Percentiles rank a stretch among this genome's conserved stretches.
Conservation (phyloP, 2,888 invertebrate genomes). For the Druceiella hillmani region DNA sequence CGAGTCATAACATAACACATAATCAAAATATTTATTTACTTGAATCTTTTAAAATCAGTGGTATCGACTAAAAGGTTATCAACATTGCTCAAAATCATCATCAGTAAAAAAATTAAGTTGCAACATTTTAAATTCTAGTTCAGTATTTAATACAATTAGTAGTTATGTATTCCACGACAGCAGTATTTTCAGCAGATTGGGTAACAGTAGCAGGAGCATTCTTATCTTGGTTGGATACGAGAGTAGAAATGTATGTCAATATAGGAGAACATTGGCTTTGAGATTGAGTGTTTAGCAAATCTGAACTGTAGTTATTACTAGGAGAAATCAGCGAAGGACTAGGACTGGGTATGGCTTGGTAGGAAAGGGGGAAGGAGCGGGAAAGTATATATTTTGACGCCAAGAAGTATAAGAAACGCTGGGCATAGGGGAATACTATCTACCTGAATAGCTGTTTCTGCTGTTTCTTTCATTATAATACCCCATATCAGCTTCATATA, state of each 20-base stretch:
- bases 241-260: background rate
- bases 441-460: background rate
- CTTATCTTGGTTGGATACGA: background rate
- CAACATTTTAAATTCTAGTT: background rate
- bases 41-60: background rate
- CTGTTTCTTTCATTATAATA: background rate
- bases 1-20: background rate
- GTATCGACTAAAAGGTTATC: background rate
- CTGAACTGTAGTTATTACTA: background rate
- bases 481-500: slow-evolving; percentile 1
- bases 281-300: background rate
- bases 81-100: background rate
- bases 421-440: background rate
- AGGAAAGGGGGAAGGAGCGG: background rate
- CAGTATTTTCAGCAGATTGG: background rate
- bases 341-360: background rate
- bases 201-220: background rate
- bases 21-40: background rate
- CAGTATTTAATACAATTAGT: background rate
- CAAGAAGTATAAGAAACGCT: background rate
- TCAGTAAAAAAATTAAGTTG: background rate
- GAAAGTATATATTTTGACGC: background rate
- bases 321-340: background rate
- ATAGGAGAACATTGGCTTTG: slow-evolving; percentile 1
- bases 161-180: background rate